Conservation (phyloP, 2,113 vertebrate genomes). For the Chrysochloris asiatica region DNA sequence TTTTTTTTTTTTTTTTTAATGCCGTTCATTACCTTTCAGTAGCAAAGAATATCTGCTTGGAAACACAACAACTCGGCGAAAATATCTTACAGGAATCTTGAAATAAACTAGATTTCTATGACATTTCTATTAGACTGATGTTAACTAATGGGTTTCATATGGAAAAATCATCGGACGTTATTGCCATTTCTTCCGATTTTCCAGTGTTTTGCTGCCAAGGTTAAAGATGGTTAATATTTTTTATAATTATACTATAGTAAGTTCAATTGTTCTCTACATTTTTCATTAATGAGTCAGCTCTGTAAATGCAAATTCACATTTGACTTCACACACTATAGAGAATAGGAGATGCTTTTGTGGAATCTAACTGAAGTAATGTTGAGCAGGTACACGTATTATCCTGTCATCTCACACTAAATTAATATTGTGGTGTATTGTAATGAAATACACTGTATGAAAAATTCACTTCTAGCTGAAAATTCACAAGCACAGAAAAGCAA, state of each 20-base stretch:
- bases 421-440: constrained; percentile 18
- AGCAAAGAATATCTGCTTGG: background rate
- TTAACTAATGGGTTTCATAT: background rate
- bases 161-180: background rate
- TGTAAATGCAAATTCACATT: constrained; percentile 27
- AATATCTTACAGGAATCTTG: background rate
- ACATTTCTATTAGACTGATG: background rate
- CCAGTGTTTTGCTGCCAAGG: background rate
- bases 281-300: constrained; percentile 50
- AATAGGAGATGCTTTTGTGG: constrained; percentile 45
- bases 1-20: background rate
- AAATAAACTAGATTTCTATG: background rate
- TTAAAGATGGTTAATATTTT: constrained; percentile 38
- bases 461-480: constrained; percentile 30
- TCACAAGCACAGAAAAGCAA: background rate
- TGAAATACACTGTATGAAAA: background rate
- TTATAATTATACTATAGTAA: background rate
- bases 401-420: constrained; percentile 32
- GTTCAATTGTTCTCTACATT: constrained; percentile 20
- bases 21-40: background rate
- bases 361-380: background rate
- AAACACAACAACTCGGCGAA: constrained; percentile 42
- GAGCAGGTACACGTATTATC: background rate
- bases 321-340: constrained; percentile 21
- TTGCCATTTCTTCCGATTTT: background rate